These are phyloP conservation scores for Kryptopterus vitreolus DNA, from an alignment of 2,797 vertebrate genomes.

Conservation along the genomic window DNA sequence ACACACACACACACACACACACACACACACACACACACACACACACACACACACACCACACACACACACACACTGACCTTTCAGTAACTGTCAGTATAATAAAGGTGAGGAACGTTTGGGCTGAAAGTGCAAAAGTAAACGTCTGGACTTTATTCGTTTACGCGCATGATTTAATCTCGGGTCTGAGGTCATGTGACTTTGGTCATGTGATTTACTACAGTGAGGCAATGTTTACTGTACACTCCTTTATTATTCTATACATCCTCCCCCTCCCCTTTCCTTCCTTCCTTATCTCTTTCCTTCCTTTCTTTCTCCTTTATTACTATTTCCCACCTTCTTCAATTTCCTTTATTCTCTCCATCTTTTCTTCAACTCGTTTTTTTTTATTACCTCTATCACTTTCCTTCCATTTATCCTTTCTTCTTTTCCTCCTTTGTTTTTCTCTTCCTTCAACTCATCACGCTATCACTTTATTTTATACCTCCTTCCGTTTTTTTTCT, in stretches of 20 bases:
- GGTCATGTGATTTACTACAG: no score
- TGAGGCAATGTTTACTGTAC: no score
- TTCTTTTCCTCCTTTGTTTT: no score
- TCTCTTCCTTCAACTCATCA: no score
- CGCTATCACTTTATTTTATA: no score
- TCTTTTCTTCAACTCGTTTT: no score
- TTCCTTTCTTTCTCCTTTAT: no score
- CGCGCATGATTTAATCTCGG: background rate
- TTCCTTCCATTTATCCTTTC: no score
- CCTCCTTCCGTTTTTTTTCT: no score
- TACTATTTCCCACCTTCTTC: no score
- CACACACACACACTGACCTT: constrained; percentile 20
- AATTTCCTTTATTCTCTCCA: background rate
- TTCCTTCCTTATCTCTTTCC: background rate
- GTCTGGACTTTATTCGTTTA: background rate
- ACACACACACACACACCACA: constrained; percentile 15
- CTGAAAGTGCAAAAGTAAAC: background rate
- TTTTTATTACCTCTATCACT: no score
- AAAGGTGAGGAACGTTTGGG: background rate
- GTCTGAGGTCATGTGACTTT: no score
- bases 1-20: constrained; percentile 3
- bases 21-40: constrained; percentile 1
- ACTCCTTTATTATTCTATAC: background rate
- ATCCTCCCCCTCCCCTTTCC: background rate
- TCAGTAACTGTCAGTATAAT: background rate